These are phyloP conservation scores for Mionectes olivaceus DNA, from an alignment of 2,797 vertebrate genomes.

Conservation along the genomic window DNA sequence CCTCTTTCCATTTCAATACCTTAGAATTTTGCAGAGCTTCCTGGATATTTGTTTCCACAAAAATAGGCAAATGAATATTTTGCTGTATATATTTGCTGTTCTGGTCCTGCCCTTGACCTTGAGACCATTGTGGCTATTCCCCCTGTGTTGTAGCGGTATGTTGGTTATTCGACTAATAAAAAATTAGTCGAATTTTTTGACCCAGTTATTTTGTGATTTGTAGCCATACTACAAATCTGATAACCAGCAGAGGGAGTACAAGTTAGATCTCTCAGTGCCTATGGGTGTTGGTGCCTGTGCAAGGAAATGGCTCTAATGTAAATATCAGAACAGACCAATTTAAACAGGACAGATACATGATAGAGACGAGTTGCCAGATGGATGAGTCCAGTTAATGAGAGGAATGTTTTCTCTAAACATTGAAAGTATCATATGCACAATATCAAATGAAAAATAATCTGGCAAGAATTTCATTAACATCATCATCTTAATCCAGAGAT, in stretches of 20 bases:
- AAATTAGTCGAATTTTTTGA: background rate
- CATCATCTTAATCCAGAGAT: conserved; percentile 33
- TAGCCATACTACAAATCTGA: background rate
- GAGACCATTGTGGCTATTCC: background rate
- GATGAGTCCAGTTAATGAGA: background rate
- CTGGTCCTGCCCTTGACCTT: background rate
- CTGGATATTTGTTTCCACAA: background rate
- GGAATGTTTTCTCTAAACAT: conserved; percentile 25
- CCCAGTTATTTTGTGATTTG: background rate
- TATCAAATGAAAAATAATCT: conserved; percentile 40
- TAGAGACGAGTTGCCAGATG: background rate
- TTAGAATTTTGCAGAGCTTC: background rate
- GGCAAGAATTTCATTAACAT: conserved; percentile 24
- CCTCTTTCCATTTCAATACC: background rate
- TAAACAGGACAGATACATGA: background rate
- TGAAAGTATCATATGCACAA: conserved; percentile 19
- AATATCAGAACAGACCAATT: background rate
- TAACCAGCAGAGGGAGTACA: conserved; percentile 17
- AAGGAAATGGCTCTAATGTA: background rate
- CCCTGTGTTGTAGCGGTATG: background rate
- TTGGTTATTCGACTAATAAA: too few relatives aligned
- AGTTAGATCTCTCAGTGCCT: background rate
- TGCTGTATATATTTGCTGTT: background rate
- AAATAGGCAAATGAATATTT: background rate
- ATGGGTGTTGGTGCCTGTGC: background rate